Evolutionary conservation across 2,113 vertebrate species (phyloP), one percentile per base, ranked within the genome.

Genomic region (Oxyruncus cristatus): DNA sequence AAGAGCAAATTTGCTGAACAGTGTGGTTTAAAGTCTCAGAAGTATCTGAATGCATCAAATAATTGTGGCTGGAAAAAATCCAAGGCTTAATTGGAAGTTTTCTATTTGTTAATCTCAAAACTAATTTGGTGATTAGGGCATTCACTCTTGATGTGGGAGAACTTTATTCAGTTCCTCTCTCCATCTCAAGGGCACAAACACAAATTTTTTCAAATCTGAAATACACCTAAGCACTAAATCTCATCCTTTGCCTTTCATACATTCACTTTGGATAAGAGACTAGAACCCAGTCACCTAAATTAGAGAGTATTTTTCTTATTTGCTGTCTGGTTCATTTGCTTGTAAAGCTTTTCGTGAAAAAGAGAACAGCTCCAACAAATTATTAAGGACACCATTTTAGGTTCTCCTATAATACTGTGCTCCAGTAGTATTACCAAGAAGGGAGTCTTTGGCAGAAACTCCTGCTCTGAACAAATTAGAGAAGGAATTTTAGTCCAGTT

Each of bases 11-110:
- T 95, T 96, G 89, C 86, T 95, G 89, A 96, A 92, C 92, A 95
- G 65, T 84, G 47, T 92, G 83, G 92, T 91, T 96, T 91, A 14
- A 95, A 86, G 42, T 95, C 94, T 97, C 96, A 89, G 61, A 95
- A 95, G 94, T 91, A 91, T 95, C 89, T 70, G 92, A 95, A 89
- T 80, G 39, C 86, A 85, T 93, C 80, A 74, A 97, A 93, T 95
- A 95, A 96, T 89, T 91, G 89, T 84, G 52, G 56, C 76, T 96
- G 93, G 93, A 96, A 91, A 93, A 95, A 92, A 62, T 95, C 91
- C 94, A 96, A 74, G 30, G 47, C 70, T 93, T 95, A 97, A 97
- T 91, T 95, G 84, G 91, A 93, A 89, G 86, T 91, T 92, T 96
- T 92, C 79, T 94, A 42, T 96, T 91, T 95, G 92, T 86, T 96